These are phyloP conservation scores for Actenoides lindsayi DNA, from an alignment of 2,113 vertebrate species.

Conservation along the genomic window DNA sequence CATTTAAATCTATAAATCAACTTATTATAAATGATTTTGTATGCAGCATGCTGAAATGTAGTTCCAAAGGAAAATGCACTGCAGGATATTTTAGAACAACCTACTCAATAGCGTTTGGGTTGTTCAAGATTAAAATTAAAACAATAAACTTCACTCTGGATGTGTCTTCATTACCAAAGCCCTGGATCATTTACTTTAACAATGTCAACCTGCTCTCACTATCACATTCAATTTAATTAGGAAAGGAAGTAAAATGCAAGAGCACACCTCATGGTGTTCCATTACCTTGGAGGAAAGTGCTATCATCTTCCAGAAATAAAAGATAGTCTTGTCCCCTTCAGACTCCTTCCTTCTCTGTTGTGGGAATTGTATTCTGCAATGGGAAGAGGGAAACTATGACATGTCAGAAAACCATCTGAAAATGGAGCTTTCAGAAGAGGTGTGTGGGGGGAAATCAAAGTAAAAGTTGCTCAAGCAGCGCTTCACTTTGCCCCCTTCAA, in stretches of 20 bases:
- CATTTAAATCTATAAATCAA: conserved; percentile 64
- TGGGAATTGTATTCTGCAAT: not conserved
- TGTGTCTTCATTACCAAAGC: conserved; percentile 75
- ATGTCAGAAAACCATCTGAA: not conserved
- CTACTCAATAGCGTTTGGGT: conserved; percentile 35
- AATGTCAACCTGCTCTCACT: conserved; percentile 71
- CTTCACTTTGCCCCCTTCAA: not conserved
- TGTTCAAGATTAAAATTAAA: conserved; percentile 77
- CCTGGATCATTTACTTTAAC: conserved; percentile 78
- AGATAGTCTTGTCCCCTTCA: not conserved
- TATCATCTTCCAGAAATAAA: conserved; percentile 57
- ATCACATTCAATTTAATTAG: conserved; percentile 73
- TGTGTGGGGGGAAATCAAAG: rapidly evolving
- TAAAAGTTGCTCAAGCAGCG: not conserved
- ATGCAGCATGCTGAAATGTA: not conserved
- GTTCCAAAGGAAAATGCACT: conserved; percentile 4
- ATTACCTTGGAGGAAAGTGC: conserved; percentile 62
- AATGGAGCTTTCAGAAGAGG: not conserved
- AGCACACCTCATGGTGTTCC: conserved; percentile 64
- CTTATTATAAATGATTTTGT: conserved; percentile 43
- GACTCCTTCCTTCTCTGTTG: not conserved
- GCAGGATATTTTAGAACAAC: conserved; percentile 46
- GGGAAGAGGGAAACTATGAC: not conserved
- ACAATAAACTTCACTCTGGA: conserved; percentile 74
- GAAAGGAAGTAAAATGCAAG: conserved; percentile 68